These are phyloP conservation scores for Aythya baeri DNA, from an alignment of 2,113 vertebrate species.

Conservation along the genomic window DNA sequence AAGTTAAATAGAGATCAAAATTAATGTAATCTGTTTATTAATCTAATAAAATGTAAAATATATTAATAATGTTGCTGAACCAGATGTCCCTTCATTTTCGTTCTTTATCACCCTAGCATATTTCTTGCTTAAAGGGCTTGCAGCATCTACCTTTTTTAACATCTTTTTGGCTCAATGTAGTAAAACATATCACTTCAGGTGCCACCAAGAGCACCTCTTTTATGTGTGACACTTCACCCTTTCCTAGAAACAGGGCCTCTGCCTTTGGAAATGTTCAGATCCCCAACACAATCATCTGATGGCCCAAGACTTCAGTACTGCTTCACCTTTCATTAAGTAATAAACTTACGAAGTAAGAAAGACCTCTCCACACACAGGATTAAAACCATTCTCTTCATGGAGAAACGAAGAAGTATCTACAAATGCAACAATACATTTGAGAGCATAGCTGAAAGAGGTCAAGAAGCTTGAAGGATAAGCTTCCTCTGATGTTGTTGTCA, in stretches of 20 bases:
- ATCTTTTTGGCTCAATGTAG: neutral
- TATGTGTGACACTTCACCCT: neutral
- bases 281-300: neutral
- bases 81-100: neutral
- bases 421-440: neutral
- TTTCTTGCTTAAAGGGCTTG: neutral
- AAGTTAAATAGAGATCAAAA: too few relatives aligned
- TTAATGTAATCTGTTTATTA: neutral
- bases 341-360: neutral
- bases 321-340: neutral
- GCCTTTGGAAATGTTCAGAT: neutral
- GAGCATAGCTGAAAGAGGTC: neutral
- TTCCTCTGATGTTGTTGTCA: neutral
- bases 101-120: neutral
- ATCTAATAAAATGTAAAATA: neutral
- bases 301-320: neutral
- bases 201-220: neutral
- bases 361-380: neutral
- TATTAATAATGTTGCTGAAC: neutral
- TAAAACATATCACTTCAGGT: neutral
- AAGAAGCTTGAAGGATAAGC: neutral
- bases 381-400: neutral
- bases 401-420: neutral
- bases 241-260: neutral
- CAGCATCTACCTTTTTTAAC: neutral